Percentiles rank a stretch among this genome's conserved stretches.
These are phyloP conservation scores for Sciaenops ocellatus DNA, from an alignment of 2,797 vertebrate genomes.

Conservation along the genomic window DNA sequence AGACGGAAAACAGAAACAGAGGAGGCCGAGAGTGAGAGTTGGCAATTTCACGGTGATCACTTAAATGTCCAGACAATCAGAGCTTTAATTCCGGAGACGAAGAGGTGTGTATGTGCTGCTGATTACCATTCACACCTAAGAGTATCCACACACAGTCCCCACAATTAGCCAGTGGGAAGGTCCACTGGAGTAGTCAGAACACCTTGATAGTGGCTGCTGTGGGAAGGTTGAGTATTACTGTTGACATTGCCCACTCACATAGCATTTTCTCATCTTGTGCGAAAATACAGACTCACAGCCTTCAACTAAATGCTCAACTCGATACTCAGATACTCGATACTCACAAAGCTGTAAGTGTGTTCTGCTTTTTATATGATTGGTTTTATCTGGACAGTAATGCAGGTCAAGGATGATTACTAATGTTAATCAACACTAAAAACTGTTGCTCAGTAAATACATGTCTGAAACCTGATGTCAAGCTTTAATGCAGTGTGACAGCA, in stretches of 20 bases:
- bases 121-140: constrained; percentile 38
- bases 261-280: constrained; percentile 3
- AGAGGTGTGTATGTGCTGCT: constrained; percentile 12
- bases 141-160: not conserved
- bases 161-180: constrained; percentile 23
- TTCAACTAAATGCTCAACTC: constrained; percentile 31
- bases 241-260: constrained; percentile 33
- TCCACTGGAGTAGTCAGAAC: not conserved
- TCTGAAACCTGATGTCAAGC: constrained; percentile 25
- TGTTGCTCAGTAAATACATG: constrained; percentile 29
- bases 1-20: constrained; percentile 20
- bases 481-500: constrained; percentile 41
- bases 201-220: constrained; percentile 20
- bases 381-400: constrained; percentile 13
- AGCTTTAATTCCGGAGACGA: constrained; percentile 36
- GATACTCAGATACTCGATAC: constrained; percentile 12
- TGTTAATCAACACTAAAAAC: constrained; percentile 27
- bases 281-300: constrained; percentile 31
- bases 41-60: constrained; percentile 45
- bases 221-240: constrained; percentile 29
- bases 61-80: constrained; percentile 47
- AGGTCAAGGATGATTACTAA: constrained; percentile 23
- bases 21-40: constrained; percentile 15
- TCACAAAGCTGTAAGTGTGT: not conserved
- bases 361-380: not conserved